Conservation (phyloP, 2,888 invertebrate species). For the Noctua fimbriata region DNA sequence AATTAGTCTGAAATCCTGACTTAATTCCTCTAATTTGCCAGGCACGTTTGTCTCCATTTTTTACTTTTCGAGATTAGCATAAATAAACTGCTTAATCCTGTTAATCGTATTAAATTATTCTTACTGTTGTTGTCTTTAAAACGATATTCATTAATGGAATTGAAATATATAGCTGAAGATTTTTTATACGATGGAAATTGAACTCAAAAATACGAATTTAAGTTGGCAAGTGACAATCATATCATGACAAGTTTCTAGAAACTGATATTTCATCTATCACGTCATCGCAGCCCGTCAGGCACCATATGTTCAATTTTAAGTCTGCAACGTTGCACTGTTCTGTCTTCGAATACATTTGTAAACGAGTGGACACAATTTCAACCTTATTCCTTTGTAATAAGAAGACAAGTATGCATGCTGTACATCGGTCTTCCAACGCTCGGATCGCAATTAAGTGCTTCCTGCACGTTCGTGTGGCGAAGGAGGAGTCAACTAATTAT, state of each 20-base stretch:
- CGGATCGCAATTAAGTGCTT: slow-evolving; percentile 79
- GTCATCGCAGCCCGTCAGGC: slow-evolving; percentile 70
- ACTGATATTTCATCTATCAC: slow-evolving; percentile 76
- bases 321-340: slow-evolving; percentile 67
- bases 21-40: slow-evolving; percentile 59
- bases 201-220: not conserved
- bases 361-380: slow-evolving; percentile 46
- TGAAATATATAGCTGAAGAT: slow-evolving; percentile 24
- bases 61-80: slow-evolving; percentile 58
- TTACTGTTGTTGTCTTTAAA: slow-evolving; percentile 52
- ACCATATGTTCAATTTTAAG: slow-evolving; percentile 81
- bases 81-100: slow-evolving; percentile 52
- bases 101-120: slow-evolving; percentile 60
- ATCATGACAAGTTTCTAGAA: slow-evolving; percentile 34
- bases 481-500: slow-evolving; percentile 78
- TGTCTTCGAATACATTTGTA: slow-evolving; percentile 30
- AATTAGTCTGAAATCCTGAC: slow-evolving; percentile 58
- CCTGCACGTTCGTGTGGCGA: slow-evolving; percentile 73
- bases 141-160: slow-evolving; percentile 51
- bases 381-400: slow-evolving; percentile 63
- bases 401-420: slow-evolving; percentile 32
- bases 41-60: slow-evolving; percentile 61
- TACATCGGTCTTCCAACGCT: slow-evolving; percentile 63
- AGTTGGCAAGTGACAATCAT: slow-evolving; percentile 10
- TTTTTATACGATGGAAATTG: not conserved